phyloP scores from a whole-genome alignment of 2,113 vertebrate species.

The Petaurus breviceps region DNA sequence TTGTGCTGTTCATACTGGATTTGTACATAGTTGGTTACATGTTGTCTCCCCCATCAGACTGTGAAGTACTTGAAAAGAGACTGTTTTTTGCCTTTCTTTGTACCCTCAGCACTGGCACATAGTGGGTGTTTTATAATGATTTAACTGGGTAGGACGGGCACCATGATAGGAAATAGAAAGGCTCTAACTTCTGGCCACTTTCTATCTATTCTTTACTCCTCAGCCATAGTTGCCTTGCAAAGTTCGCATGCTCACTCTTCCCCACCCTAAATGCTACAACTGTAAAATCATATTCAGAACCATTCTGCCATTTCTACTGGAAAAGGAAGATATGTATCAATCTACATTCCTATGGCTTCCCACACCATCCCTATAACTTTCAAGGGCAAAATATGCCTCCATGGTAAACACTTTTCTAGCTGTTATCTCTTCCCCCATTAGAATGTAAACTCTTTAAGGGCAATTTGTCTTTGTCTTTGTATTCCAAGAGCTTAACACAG shows the following conservation, averaged over 20 bases:
- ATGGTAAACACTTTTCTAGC: background rate
- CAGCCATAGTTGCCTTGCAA: background rate
- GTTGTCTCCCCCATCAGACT: background rate
- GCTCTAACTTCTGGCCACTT: background rate
- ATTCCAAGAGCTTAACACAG: background rate
- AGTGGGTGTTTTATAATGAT: background rate
- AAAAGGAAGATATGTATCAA: background rate
- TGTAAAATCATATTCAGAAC: background rate
- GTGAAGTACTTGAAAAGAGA: background rate
- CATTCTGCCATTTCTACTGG: background rate
- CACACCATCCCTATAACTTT: background rate
- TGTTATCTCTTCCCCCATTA: background rate
- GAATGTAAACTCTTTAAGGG: background rate
- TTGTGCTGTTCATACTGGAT: background rate
- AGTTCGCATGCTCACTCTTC: background rate
- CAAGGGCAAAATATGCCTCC: background rate
- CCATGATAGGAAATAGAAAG: background rate
- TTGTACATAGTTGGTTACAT: background rate
- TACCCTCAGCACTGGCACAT: background rate
- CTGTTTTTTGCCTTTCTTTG: background rate
- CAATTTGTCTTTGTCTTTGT: background rate
- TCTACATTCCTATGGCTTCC: background rate
- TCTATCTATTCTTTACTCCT: background rate
- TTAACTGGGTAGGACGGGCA: background rate
- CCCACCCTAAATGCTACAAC: background rate